Conservation (phyloP, 1,140 invertebrate species). For the Bombus fervidus region DNA sequence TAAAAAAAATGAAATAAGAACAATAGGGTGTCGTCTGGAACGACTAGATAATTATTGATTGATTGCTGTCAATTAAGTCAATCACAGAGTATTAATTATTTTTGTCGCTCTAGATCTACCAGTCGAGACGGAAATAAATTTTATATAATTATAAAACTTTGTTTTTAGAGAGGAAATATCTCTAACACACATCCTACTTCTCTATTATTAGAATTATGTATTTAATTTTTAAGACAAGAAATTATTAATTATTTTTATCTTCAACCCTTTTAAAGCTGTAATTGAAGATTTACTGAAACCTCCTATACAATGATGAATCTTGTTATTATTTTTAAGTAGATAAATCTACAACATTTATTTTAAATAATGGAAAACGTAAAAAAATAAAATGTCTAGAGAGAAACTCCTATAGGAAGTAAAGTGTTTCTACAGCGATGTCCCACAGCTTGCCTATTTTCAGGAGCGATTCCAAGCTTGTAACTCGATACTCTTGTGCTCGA, state of each 20-base stretch:
- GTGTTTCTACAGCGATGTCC: neutral
- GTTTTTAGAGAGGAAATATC: neutral
- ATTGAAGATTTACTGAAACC: too few species aligned
- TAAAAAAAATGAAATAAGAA: neutral
- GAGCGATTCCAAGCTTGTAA: slow-evolving; percentile 20
- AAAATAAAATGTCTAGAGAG: neutral
- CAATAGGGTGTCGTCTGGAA: neutral
- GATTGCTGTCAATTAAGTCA: slow-evolving; percentile 23
- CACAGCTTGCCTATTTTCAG: slow-evolving; percentile 37
- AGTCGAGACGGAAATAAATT: neutral
- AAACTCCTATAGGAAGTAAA: neutral
- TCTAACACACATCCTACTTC: neutral
- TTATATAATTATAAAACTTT: neutral
- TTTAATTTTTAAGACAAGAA: too few species aligned
- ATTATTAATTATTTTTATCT: neutral
- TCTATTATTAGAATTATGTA: neutral
- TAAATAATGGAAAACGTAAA: neutral
- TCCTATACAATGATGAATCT: too few species aligned
- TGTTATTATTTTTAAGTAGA: neutral
- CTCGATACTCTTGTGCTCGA: slow-evolving; percentile 19
- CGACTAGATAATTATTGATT: slow-evolving; percentile 26
- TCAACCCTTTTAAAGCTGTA: neutral
- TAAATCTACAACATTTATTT: neutral
- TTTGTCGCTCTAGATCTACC: neutral
- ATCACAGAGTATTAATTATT: slow-evolving; percentile 35